These are phyloP conservation scores for Turritopsis rubra DNA, from an alignment of 30 jellyfish, hydroid and myxozoan genomes.

Conservation along the genomic window DNA sequence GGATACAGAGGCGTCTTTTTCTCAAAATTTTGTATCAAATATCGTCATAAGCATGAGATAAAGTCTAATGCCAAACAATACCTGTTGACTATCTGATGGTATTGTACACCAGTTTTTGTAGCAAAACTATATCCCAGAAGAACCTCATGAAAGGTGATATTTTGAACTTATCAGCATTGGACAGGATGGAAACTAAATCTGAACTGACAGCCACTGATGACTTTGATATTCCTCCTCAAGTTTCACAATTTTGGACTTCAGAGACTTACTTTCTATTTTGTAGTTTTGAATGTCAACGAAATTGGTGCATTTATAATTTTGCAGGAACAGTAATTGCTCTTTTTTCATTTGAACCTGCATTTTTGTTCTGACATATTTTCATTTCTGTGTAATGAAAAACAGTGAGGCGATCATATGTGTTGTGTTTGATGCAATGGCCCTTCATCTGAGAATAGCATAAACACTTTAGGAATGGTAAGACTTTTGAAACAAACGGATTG, in stretches of 20 bases:
- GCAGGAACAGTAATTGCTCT: neutral
- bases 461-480: neutral
- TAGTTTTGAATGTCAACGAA: neutral
- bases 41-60: neutral
- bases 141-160: neutral
- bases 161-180: neutral
- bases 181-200: neutral
- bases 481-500: neutral
- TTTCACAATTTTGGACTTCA: neutral
- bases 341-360: neutral
- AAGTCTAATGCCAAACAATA: neutral
- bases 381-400: neutral
- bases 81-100: neutral
- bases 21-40: too few relatives aligned
- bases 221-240: neutral
- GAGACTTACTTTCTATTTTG: neutral
- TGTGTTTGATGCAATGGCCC: neutral
- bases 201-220: neutral
- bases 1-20: too few relatives aligned
- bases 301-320: slow-evolving; percentile 14
- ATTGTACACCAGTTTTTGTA: neutral
- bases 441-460: neutral
- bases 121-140: neutral
- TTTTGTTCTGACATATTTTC: neutral
- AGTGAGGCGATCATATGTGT: neutral